Evolutionary conservation across 2,888 invertebrate genomes (phyloP).

Genomic region (Acronicta psi): DNA sequence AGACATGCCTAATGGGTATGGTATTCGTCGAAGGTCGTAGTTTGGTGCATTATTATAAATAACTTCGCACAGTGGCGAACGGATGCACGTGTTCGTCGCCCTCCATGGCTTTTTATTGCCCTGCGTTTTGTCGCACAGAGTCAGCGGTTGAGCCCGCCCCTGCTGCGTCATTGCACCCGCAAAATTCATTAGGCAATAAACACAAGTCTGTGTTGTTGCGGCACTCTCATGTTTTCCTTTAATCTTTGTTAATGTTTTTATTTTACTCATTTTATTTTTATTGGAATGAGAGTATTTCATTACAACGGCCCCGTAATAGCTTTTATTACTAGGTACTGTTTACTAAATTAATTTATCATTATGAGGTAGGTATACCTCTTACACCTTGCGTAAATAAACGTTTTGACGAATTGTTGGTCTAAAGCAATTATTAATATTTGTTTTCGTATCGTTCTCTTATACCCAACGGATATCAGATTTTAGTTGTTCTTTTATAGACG

Average conservation of each 20-base stretch:
- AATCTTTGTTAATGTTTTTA: conserved; percentile 6
- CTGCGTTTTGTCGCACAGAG: conserved; percentile 59
- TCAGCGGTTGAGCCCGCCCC: conserved; percentile 41
- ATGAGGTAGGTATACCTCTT: too few relatives aligned
- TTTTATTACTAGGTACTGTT: neutral
- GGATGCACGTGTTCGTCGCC: conserved; percentile 87
- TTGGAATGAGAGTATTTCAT: too few relatives aligned
- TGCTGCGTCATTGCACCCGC: conserved; percentile 61
- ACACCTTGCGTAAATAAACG: neutral
- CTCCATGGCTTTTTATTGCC: conserved; percentile 80
- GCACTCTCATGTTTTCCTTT: conserved; percentile 54
- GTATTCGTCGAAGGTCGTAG: conserved; percentile 38
- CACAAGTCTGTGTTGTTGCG: conserved; percentile 39
- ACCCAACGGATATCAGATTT: conserved; percentile 72
- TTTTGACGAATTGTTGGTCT: conserved; percentile 12
- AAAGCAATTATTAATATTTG: conserved; percentile 20
- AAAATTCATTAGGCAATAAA: conserved; percentile 62
- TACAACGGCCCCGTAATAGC: too few relatives aligned
- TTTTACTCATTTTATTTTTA: neutral
- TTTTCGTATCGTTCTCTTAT: conserved; percentile 49
- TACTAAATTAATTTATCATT: neutral
- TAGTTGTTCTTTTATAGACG: conserved; percentile 76
- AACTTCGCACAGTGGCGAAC: conserved; percentile 82
- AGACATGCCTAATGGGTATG: conserved; percentile 19
- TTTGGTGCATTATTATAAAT: conserved; percentile 71